Conservation (phyloP, 2,888 invertebrate genomes). For the Tipula vernalis region DNA sequence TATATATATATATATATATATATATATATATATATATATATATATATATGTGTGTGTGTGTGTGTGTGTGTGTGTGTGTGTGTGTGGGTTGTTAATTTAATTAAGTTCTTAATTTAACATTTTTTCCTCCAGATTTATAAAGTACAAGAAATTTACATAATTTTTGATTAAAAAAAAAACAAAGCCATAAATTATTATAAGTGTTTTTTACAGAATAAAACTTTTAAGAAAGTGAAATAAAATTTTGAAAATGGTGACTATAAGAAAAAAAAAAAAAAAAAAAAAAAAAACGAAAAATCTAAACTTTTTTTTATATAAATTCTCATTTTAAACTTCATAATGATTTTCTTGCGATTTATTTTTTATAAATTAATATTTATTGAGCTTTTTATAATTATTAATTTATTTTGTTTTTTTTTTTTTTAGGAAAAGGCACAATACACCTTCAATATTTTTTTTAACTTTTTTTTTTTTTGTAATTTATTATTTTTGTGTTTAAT, state of each 20-base stretch:
- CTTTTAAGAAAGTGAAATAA: background rate
- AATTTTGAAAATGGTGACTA: background rate
- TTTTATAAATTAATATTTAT: background rate
- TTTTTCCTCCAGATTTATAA: background rate
- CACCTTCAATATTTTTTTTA: background rate
- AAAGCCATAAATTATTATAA: background rate
- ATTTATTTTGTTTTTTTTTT: background rate
- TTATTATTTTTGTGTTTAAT: background rate
- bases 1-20: no score
- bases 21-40: no score
- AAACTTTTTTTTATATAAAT: background rate
- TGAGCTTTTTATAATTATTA: background rate
- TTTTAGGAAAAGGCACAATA: conserved; percentile 1
- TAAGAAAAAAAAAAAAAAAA: background rate
- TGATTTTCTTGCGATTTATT: background rate
- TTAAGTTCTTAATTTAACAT: background rate
- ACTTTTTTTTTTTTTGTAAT: background rate
- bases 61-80: background rate
- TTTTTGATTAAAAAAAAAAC: background rate
- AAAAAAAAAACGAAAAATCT: no score
- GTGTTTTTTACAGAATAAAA: background rate
- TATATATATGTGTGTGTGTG: no score
- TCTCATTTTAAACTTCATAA: background rate
- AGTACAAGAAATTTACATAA: background rate
- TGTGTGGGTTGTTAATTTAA: background rate